Evolutionary conservation across 2,797 vertebrate species (phyloP).

Genomic region (Xenopus petersii): DNA sequence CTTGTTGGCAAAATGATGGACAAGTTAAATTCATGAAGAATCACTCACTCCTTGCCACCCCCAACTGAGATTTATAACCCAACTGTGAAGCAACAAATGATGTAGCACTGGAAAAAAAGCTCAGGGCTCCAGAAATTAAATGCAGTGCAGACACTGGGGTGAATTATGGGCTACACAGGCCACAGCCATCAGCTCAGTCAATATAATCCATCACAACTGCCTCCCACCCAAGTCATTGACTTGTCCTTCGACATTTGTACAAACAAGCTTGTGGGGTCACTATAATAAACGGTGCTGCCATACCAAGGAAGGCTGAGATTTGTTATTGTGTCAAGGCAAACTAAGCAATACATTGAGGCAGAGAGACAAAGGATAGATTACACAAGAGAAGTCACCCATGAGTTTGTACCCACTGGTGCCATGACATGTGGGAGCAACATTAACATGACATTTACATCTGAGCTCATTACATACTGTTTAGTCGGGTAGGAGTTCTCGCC

Average conservation of each 20-base stretch:
- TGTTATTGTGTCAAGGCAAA: constrained; percentile 2
- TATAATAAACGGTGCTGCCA: constrained; percentile 12
- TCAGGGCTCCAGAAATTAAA: not conserved
- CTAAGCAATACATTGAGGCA: not conserved
- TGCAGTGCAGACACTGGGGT: no score
- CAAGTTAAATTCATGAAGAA: not conserved
- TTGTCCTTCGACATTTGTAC: constrained; percentile 8
- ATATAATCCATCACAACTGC: constrained; percentile 9
- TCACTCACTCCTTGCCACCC: no score
- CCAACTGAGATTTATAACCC: not conserved
- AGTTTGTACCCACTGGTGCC: not conserved
- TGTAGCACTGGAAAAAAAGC: not conserved
- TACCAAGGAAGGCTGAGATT: not conserved
- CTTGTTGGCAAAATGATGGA: no score
- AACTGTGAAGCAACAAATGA: no score
- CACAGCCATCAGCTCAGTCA: constrained; percentile 12
- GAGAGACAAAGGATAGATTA: no score
- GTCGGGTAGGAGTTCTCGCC: constrained; percentile 59
- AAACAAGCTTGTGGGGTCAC: not conserved
- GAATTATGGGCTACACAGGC: not conserved
- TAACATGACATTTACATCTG: not conserved
- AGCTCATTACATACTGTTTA: constrained; percentile 62
- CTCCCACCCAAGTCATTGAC: constrained; percentile 11
- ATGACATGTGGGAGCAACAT: not conserved
- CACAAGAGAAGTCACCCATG: not conserved